A percentile compares a stretch with the other conserved stretches of the same genome.
Conservation (phyloP, 1,140 invertebrate species). For the Oncopodura yosiiana region DNA sequence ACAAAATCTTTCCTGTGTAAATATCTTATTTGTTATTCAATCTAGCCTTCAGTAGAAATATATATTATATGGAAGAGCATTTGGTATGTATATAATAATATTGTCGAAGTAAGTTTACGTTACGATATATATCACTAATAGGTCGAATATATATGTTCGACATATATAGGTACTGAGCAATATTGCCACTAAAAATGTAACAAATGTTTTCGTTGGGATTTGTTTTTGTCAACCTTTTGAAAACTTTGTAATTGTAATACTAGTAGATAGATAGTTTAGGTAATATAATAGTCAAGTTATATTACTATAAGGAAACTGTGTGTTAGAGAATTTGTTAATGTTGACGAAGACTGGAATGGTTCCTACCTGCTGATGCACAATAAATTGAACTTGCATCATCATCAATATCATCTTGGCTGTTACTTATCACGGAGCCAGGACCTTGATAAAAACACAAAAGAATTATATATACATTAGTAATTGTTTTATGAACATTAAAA, state of each 20-base stretch:
- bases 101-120: too few relatives aligned
- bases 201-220: too few relatives aligned
- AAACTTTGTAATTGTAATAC: too few relatives aligned
- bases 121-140: too few relatives aligned
- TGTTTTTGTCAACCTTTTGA: too few relatives aligned
- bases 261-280: background rate
- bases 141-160: too few relatives aligned
- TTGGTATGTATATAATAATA: too few relatives aligned
- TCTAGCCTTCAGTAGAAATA: too few relatives aligned
- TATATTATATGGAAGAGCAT: background rate
- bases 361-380: conserved; percentile 54
- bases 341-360: conserved; percentile 4
- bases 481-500: background rate
- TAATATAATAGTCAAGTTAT: background rate
- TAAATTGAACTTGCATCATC: conserved; percentile 62
- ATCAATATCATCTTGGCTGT: conserved; percentile 73
- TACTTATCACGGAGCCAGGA: conserved; percentile 49
- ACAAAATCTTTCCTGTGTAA: background rate
- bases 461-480: background rate
- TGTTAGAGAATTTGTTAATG: conserved; percentile 2
- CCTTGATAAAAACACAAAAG: conserved; percentile 15
- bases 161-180: too few relatives aligned
- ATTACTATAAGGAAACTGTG: background rate
- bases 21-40: background rate
- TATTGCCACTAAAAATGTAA: too few relatives aligned